Conservation (phyloP, 2,797 vertebrate genomes). For the Chaetodon trifasciatus region DNA sequence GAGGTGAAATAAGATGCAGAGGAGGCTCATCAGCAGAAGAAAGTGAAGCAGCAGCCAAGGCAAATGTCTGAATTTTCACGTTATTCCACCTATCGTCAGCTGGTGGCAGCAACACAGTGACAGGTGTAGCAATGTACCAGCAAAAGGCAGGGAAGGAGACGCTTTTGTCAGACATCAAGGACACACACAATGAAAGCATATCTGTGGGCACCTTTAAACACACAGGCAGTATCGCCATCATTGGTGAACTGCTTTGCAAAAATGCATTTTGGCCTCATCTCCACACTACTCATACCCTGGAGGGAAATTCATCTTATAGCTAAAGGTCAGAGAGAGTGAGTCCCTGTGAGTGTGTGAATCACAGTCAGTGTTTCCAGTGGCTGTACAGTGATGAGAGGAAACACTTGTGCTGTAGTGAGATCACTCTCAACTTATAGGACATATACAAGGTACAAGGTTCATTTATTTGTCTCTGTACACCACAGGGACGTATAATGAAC, state of each 20-base stretch:
- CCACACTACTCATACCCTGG: neutral
- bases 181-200: neutral
- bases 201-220: too few relatives aligned
- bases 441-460: neutral
- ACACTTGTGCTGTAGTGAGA: neutral
- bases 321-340: neutral
- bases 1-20: neutral
- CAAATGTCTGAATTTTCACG: too few relatives aligned
- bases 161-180: neutral
- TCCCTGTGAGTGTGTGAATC: neutral
- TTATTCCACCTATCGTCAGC: neutral
- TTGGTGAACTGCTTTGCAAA: too few relatives aligned
- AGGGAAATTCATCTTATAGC: neutral
- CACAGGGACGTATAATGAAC: too few relatives aligned
- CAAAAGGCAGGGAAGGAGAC: neutral
- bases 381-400: neutral
- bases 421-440: conserved; percentile 1
- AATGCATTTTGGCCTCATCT: too few relatives aligned
- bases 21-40: neutral
- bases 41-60: neutral
- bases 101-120: neutral
- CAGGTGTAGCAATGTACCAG: neutral
- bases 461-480: too few relatives aligned
- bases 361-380: neutral
- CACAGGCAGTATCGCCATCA: too few relatives aligned